phyloP scores from a whole-genome alignment of 2,113 vertebrate genomes.

The Oxyura jamaicensis region DNA sequence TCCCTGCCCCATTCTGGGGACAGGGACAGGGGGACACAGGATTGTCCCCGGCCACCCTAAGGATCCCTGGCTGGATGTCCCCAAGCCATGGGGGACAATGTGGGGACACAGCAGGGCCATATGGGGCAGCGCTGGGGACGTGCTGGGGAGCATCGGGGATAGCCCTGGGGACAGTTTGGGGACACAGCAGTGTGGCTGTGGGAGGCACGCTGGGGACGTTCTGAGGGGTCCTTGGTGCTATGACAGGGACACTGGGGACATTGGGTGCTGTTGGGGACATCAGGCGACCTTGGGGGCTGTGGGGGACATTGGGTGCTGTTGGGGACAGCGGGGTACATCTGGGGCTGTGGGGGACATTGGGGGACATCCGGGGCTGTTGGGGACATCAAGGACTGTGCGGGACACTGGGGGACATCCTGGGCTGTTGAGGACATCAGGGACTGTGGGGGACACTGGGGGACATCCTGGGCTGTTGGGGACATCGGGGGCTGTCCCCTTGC shows the following conservation, averaged over 20 bases:
- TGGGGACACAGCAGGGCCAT: neutral
- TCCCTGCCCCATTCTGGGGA: neutral
- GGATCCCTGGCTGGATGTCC: neutral
- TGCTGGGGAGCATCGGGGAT: no score
- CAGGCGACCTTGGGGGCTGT: no score
- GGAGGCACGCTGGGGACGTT: neutral
- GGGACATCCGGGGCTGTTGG: no score
- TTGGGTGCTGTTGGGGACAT: no score
- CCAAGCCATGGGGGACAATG: neutral
- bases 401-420: no score
- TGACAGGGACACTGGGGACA: neutral
- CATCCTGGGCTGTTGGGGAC: no score
- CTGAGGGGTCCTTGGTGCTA: no score
- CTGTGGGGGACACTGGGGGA: neutral
- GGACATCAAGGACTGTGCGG: no score
- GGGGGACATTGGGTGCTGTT: no score
- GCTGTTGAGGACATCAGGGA: no score
- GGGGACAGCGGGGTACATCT: no score
- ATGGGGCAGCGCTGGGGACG: no score
- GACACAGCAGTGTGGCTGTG: neutral
- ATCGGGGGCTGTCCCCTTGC: neutral
- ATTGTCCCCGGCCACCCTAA: neutral
- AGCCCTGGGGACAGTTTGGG: neutral
- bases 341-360: neutral
- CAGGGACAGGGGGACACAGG: neutral